Conservation (phyloP, 2,888 invertebrate species). For the Diarsia mendica region DNA sequence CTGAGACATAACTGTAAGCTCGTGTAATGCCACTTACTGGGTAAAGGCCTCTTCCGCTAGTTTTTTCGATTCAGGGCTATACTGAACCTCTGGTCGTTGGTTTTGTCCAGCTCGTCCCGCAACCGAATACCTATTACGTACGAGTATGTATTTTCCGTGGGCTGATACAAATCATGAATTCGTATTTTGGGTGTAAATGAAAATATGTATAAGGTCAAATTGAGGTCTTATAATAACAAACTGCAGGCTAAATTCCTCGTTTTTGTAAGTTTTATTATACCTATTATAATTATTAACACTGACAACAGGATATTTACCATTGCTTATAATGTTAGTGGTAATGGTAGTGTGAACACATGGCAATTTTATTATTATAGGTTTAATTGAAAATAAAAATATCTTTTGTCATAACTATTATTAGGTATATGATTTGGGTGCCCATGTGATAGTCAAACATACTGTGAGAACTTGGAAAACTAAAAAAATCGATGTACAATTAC, state of each 20-base stretch:
- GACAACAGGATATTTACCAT: too few species aligned
- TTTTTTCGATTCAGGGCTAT: background rate
- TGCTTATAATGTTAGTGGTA: too few species aligned
- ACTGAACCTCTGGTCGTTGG: background rate
- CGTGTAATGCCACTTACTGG: background rate
- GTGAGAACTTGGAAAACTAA: background rate
- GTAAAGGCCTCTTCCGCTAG: background rate
- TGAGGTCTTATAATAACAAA: background rate
- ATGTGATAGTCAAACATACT: background rate
- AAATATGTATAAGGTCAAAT: background rate
- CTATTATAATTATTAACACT: too few species aligned
- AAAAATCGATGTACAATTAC: background rate
- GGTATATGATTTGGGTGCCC: background rate
- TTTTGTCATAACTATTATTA: too few species aligned
- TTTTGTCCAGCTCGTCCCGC: background rate
- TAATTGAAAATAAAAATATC: background rate
- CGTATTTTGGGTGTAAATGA: background rate
- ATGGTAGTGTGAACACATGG: too few species aligned
- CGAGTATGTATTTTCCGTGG: background rate
- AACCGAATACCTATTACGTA: background rate
- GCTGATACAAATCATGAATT: too few species aligned
- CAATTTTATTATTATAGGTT: background rate
- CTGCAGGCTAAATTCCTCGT: too few species aligned
- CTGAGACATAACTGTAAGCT: background rate
- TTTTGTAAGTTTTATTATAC: too few species aligned